These are phyloP conservation scores for Brachyptera risi DNA, from an alignment of 2,888 invertebrate genomes.

Conservation along the genomic window DNA sequence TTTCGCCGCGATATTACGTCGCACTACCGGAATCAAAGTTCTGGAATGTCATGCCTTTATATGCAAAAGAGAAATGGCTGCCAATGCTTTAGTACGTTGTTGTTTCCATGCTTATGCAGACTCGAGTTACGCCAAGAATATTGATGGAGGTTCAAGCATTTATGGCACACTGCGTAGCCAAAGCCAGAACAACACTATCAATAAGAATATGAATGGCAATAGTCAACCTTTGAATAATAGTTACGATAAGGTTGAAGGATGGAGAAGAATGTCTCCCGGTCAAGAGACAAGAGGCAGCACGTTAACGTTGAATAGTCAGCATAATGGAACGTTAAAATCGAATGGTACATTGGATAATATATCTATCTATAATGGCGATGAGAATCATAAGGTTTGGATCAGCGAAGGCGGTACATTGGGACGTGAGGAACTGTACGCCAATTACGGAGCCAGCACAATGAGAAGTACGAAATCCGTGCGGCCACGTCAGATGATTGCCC, in stretches of 20 bases:
- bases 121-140: constrained; percentile 80
- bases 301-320: constrained; percentile 55
- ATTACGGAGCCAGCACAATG: constrained; percentile 58
- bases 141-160: constrained; percentile 39
- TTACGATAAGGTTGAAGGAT: constrained; percentile 52
- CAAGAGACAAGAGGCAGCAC: constrained; percentile 50
- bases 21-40: constrained; percentile 95
- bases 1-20: constrained; percentile 91
- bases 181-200: constrained; percentile 43
- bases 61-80: constrained; percentile 93
- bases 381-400: constrained; percentile 93
- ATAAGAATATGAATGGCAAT: constrained; percentile 42
- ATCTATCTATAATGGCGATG: constrained; percentile 84
- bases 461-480: constrained; percentile 54
- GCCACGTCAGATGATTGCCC: constrained; percentile 75
- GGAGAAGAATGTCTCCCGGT: constrained; percentile 45
- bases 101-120: constrained; percentile 98
- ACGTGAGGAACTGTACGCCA: constrained; percentile 62
- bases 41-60: constrained; percentile 99
- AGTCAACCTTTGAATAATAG: constrained; percentile 39
- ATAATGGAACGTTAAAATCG: constrained; percentile 45
- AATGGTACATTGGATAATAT: constrained; percentile 60
- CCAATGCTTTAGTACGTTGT: constrained; percentile 94
- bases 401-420: constrained; percentile 51
- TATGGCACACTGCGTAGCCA: constrained; percentile 51